Base-by-base conservation (phyloP, 1,140 invertebrate genomes). In the Cotesia glomerata region DNA sequence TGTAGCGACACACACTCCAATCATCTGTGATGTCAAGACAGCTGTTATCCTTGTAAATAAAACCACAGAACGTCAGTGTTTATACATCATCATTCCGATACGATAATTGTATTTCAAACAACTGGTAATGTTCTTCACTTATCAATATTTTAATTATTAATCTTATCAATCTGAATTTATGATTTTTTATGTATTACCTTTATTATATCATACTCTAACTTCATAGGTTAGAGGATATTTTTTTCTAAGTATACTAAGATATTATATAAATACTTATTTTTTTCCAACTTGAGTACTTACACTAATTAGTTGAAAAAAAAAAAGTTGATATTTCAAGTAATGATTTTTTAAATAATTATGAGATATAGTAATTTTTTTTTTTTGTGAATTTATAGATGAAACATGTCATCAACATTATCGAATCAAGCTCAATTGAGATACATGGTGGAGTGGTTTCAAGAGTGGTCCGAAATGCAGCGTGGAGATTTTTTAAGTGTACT, bases 381-480 rank as follows among this genome's bases (percentile, higher is more conserved):
- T 51, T 52, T 2, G 62, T 35, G 5, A 52, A 52, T 67, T 75
- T 62, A 36, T 54, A 82, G 75, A 64, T 76, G 68, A 76, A 81
- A 78, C 35, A 86, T 86, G 86, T 83, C 84, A 73, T 77, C 88
- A 45, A 83, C 85, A 4, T 76, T 90, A 62, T 89, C 90, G 0
- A 89, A 88, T 63, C 91, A 93, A 79, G 91, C 91, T 5, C 93
- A 96, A 84, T 84, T 95, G 65, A 88, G 92, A 62, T 95, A 95
- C 81, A 85, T 95, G 67, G 83, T 94, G 39, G 91, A 94, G 81
- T 97, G 95, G 95, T 97, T 97, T 84, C 89, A 91, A 78, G 94
- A 96, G 82, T 97, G 95, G 91, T 96, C 94, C 80, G 92, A 95
- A 77, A 89, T 96, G 85, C 95, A 97, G 83, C 89, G 93, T 66